These are phyloP conservation scores for Tineola bisselliella DNA, from an alignment of 2,888 invertebrate species.

Conservation along the genomic window DNA sequence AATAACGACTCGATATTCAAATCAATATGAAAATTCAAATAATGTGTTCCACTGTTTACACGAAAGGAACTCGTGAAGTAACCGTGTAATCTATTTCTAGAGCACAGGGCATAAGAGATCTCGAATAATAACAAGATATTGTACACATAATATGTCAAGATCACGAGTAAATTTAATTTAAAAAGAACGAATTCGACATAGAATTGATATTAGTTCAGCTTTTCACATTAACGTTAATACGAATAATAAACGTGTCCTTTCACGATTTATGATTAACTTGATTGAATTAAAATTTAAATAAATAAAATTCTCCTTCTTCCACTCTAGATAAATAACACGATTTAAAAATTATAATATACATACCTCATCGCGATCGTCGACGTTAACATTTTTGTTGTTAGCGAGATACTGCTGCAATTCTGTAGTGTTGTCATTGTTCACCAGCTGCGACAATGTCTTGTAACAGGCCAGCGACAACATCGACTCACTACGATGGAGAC, in stretches of 20 bases:
- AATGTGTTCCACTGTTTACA: background rate
- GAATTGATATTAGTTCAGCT: too few species aligned
- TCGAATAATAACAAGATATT: background rate
- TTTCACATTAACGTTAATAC: too few species aligned
- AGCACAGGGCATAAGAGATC: background rate
- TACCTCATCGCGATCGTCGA: conserved; percentile 91
- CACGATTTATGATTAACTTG: too few species aligned
- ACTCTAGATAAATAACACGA: too few species aligned
- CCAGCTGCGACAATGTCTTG: conserved; percentile 81
- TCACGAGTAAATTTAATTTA: too few species aligned
- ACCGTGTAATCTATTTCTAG: conserved; percentile 3
- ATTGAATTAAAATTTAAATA: too few species aligned
- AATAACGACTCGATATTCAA: background rate
- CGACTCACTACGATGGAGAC: conserved; percentile 89
- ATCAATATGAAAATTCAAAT: background rate
- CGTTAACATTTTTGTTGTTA: conserved; percentile 80
- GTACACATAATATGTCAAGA: too few species aligned
- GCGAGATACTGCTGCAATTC: conserved; percentile 85
- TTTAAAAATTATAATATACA: conserved; percentile 21
- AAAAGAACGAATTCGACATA: too few species aligned
- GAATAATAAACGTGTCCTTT: too few species aligned
- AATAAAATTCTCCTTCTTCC: too few species aligned
- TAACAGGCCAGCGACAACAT: conserved; percentile 88
- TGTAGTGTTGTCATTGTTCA: conserved; percentile 81
- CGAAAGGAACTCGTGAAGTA: background rate